phyloP scores from a whole-genome alignment of 2,113 vertebrate genomes.

The Clinocottus analis region DNA sequence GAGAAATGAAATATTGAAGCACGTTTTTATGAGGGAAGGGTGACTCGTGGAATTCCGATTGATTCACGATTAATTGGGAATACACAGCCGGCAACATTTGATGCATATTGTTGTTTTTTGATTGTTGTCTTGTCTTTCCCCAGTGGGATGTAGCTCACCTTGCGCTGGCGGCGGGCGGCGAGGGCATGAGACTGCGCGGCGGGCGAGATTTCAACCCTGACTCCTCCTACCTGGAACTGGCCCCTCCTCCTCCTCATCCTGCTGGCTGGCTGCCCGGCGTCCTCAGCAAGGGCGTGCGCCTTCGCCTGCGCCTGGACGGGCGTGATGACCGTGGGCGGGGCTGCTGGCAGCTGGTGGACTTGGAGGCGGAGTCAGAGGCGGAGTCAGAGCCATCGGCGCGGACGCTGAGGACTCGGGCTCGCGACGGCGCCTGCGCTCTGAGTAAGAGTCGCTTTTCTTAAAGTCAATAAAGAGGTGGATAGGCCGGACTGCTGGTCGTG shows the following conservation, averaged over 20 bases:
- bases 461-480: neutral
- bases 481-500: neutral
- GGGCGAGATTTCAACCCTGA: constrained; percentile 63
- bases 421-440: constrained; percentile 47
- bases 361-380: constrained; percentile 56
- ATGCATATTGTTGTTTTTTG: neutral
- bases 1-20: constrained; percentile 36
- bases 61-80: neutral
- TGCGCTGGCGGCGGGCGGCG: constrained; percentile 27
- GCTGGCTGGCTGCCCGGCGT: constrained; percentile 74
- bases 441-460: constrained; percentile 59
- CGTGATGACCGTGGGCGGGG: constrained; percentile 67
- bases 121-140: neutral
- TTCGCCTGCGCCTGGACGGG: constrained; percentile 74
- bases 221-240: constrained; percentile 12
- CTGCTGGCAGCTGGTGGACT: constrained; percentile 79
- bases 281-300: constrained; percentile 73
- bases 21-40: neutral
- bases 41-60: constrained; percentile 10
- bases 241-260: constrained; percentile 41
- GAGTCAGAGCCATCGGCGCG: constrained; percentile 41
- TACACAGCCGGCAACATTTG: neutral
- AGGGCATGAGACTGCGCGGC: constrained; percentile 77
- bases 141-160: constrained; percentile 68
- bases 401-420: constrained; percentile 37